Percentiles rank a stretch among this genome's conserved stretches.
phyloP scores from a whole-genome alignment of 2,888 invertebrate species.

The Dolichomitus sp. region DNA sequence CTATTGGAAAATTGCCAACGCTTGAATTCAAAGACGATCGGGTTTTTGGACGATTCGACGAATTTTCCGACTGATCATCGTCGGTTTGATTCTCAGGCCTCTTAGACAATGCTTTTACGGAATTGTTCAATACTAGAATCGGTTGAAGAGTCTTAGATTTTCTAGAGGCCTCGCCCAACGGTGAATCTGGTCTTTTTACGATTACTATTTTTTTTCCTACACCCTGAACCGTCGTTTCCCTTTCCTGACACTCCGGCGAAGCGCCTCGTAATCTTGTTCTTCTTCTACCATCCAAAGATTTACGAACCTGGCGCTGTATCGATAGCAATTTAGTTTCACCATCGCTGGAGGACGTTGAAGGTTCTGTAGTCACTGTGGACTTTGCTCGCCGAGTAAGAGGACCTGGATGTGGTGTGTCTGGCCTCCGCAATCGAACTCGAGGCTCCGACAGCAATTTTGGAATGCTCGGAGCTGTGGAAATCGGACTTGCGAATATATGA shows the following conservation, averaged over 20 bases:
- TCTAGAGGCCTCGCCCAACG: conserved; percentile 4
- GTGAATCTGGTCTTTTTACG: conserved; percentile 23
- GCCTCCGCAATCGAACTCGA: conserved; percentile 67
- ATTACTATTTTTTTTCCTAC: conserved; percentile 38
- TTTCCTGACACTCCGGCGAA: conserved; percentile 4
- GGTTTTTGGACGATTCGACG: conserved; percentile 59
- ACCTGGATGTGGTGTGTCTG: conserved; percentile 79
- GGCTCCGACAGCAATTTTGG: conserved; percentile 47
- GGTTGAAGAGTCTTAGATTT: neutral
- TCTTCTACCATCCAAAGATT: conserved; percentile 44
- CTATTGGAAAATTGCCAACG: neutral
- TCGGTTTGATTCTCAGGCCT: conserved; percentile 3
- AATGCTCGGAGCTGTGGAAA: neutral
- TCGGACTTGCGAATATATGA: conserved; percentile 26
- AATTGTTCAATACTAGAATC: conserved; percentile 6
- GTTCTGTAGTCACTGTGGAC: conserved; percentile 19
- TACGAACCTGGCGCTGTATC: conserved; percentile 10
- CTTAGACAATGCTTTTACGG: neutral
- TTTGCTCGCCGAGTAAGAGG: conserved; percentile 60
- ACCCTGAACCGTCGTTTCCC: conserved; percentile 40
- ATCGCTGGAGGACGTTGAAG: conserved; percentile 50
- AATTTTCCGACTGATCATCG: conserved; percentile 16
- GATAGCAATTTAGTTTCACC: conserved; percentile 29
- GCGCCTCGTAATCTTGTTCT: conserved; percentile 35
- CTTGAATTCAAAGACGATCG: conserved; percentile 61